Evolutionary conservation across 2,797 vertebrate species (phyloP), one percentile per base, ranked within the genome.

Genomic region (Propithecus perrieri): DNA sequence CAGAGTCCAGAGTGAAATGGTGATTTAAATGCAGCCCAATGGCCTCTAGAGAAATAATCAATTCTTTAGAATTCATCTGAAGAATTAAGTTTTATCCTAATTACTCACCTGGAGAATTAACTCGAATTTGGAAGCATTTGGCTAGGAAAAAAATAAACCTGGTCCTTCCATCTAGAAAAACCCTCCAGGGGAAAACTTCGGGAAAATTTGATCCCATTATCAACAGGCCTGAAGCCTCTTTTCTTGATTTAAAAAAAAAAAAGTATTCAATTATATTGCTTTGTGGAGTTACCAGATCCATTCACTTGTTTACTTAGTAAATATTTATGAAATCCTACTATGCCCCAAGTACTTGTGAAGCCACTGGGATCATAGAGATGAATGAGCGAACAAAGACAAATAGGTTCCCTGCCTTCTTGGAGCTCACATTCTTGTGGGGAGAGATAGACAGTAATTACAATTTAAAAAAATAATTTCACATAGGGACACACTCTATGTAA

Each of bases 61-160:
- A 96, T 97, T 96, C 90, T 93, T 97, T 94, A 96, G 74, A 97
- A 98, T 97, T 97, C 88, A 92, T 96, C 90, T 95, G 95, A 97
- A 97, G 95, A 97, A 97, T 96, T 95, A 96, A 97, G 65, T 96
- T 97, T 96, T 97, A 91, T 96, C 88, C 96, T 97, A 97, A 95
- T 95, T 97, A 96, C 92, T 97, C 85, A 95, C 95, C 85, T 97
- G 90, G 94, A 97, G 94, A 98, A 95, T 97, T 97, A 96, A 88
- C 94, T 95, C 22, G 53, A 92, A 93, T 97, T 96, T 97, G 96
- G 95, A 97, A 90, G 74, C 88, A 95, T 95, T 96, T 95, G 89
- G 76, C 76, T 79, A 59, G 59, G 76, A 87, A 87, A 59, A 72
- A 57, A 91, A 84, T 57, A 96, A 94, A 86, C 35, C 15, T 53